phyloP scores from a whole-genome alignment of 2,888 invertebrate species.

The Stenolophus ochropezus region DNA sequence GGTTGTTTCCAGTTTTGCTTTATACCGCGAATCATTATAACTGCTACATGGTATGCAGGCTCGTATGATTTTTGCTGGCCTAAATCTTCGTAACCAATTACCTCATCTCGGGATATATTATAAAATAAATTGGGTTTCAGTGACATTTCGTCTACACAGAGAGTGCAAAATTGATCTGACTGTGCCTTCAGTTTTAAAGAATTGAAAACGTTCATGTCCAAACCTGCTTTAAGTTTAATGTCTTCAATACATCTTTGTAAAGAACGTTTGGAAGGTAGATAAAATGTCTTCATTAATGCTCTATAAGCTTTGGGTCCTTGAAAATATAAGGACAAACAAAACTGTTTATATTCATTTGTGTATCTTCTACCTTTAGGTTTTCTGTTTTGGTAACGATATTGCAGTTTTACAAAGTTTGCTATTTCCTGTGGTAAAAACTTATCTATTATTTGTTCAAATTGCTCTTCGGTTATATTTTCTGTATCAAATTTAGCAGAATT shows the following conservation, averaged over 20 bases:
- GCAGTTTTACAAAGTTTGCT: not conserved
- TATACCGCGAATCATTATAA: not conserved
- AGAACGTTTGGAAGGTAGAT: not conserved
- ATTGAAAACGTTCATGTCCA: not conserved
- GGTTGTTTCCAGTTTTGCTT: not conserved
- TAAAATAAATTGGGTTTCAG: not conserved
- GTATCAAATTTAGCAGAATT: not conserved
- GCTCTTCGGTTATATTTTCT: no score
- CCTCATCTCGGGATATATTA: not conserved
- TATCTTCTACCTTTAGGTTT: conserved; percentile 3
- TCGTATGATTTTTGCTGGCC: not conserved
- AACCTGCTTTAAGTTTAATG: not conserved
- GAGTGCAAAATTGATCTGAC: not conserved
- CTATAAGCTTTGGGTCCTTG: no score
- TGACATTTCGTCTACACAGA: no score
- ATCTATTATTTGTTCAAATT: not conserved
- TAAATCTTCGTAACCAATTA: not conserved
- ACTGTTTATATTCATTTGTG: not conserved
- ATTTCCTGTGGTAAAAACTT: not conserved
- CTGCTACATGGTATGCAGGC: not conserved
- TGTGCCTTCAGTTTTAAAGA: not conserved
- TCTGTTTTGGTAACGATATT: not conserved
- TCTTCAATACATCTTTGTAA: not conserved
- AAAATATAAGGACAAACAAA: not conserved
- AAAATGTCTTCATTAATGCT: no score